Base-by-base conservation (phyloP, 1,140 invertebrate species). In the Mya arenaria region DNA sequence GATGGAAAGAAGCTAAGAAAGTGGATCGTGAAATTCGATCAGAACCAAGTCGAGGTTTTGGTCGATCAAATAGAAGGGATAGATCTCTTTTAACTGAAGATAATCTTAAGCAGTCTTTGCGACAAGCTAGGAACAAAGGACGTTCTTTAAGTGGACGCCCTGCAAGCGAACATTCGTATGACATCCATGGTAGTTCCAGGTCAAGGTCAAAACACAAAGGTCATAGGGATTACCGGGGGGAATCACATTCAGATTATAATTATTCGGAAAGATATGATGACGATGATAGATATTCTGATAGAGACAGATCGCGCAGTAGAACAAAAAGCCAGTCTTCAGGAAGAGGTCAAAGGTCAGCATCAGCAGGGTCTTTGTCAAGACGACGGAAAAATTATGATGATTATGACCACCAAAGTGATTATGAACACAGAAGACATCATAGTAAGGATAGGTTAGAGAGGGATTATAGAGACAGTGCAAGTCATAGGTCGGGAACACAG, bases 61-160 rank as follows among this genome's bases (percentile, higher is more conserved):
- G 75, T 15, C 44, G 75, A 25, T 37, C 75, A 23, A 68, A 78
- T 28, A 66, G 65, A 52, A 19, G 34, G 28, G 52, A 78, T 48
- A 44, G 30, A 13, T 23, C 65, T 19, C 0, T 39, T 13, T 34
- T 78, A 8, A 78, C 62, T 37, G 41, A 66, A 52, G 63, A 52
- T 56, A 78, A 78, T 68, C 19, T 78, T n/a, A 78, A 78, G 65
- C 13, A 78, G 23, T 78, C 75, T 37, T n/a, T 78, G 39, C 63
- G 75, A 52, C 44, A 78, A 39, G 75, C 75, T 5, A 66, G 75
- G 44, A 23, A 55, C 37, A 78, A 65, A 19, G 75, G 75, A 4
- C 36, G 75, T 30, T 66, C 62, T n/a, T 78, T 68, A 39, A 48
- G 65, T 68, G 75, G 68, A n/a, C 32, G 62, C 13, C 34, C 30